These are phyloP conservation scores for Amblyjoppa fuscipennis DNA, from an alignment of 2,888 invertebrate species.

Conservation along the genomic window DNA sequence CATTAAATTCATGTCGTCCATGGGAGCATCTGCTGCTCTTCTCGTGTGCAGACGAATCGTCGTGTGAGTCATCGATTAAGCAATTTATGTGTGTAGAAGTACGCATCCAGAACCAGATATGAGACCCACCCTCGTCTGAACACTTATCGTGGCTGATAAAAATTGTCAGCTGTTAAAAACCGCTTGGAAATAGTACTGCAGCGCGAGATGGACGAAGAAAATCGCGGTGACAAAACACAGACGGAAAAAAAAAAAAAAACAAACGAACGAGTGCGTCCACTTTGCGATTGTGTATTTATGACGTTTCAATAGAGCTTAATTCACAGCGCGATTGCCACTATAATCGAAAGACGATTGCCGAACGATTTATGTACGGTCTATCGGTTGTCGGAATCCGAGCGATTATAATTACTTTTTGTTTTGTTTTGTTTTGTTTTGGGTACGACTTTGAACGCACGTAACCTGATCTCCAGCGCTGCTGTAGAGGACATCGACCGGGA, in stretches of 20 bases:
- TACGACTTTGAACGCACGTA: constrained; percentile 25
- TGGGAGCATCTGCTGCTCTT: constrained; percentile 41
- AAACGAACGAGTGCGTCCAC: neutral
- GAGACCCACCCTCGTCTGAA: neutral
- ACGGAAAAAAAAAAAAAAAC: neutral
- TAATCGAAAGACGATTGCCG: neutral
- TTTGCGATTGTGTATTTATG: constrained; percentile 10
- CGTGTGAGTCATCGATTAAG: constrained; percentile 59
- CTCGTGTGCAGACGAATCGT: constrained; percentile 1
- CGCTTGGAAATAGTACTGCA: neutral
- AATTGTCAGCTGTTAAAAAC: constrained; percentile 23
- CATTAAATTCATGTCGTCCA: constrained; percentile 5
- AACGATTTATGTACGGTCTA: neutral
- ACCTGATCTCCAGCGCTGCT: constrained; percentile 24
- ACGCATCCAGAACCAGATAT: neutral
- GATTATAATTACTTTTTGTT: neutral
- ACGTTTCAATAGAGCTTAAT: neutral
- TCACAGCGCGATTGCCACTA: neutral
- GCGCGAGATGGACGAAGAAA: neutral
- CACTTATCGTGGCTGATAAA: neutral
- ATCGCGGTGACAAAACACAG: neutral
- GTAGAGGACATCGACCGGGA: constrained; percentile 25
- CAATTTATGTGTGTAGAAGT: constrained; percentile 34
- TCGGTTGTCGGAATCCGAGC: neutral
- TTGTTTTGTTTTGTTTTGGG: neutral